These are phyloP conservation scores for Anodontia alba DNA, from an alignment of 2,888 invertebrate genomes.

Conservation along the genomic window DNA sequence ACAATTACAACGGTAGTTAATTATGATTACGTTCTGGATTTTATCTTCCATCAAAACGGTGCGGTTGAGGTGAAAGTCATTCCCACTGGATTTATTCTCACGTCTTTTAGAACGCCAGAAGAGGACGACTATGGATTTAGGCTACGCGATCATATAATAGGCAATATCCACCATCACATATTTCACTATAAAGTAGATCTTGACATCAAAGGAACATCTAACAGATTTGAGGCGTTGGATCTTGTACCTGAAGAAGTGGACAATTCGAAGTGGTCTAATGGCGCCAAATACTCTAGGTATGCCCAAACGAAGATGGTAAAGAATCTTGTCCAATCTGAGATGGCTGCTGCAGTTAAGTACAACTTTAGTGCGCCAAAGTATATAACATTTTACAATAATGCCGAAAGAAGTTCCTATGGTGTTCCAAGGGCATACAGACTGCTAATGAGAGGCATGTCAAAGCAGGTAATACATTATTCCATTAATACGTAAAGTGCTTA, in stretches of 20 bases:
- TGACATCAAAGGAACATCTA: conserved; percentile 74
- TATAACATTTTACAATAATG: conserved; percentile 74
- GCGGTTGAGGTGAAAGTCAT: conserved; percentile 68
- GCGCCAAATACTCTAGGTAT: conserved; percentile 52
- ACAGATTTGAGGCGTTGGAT: conserved; percentile 78
- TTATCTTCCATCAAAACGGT: conserved; percentile 79
- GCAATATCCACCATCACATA: conserved; percentile 78
- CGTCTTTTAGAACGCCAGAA: conserved; percentile 51
- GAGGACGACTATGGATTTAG: conserved; percentile 70
- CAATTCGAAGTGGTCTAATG: conserved; percentile 52
- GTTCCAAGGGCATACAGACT: conserved; percentile 73
- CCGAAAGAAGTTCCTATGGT: conserved; percentile 60
- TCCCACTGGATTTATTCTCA: conserved; percentile 78
- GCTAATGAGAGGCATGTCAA: conserved; percentile 68
- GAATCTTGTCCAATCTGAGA: conserved; percentile 65
- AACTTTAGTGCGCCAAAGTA: conserved; percentile 77
- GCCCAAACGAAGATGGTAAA: conserved; percentile 60
- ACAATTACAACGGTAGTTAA: conserved; percentile 73
- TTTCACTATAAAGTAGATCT: conserved; percentile 76
- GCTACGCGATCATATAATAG: conserved; percentile 67
- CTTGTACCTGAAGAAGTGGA: conserved; percentile 60
- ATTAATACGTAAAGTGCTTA: too few species aligned
- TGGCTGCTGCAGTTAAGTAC: conserved; percentile 73
- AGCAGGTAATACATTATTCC: conserved; percentile 53
- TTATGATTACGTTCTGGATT: conserved; percentile 80